Base-by-base conservation (phyloP, 2,888 invertebrate genomes). In the Idaea biselata region DNA sequence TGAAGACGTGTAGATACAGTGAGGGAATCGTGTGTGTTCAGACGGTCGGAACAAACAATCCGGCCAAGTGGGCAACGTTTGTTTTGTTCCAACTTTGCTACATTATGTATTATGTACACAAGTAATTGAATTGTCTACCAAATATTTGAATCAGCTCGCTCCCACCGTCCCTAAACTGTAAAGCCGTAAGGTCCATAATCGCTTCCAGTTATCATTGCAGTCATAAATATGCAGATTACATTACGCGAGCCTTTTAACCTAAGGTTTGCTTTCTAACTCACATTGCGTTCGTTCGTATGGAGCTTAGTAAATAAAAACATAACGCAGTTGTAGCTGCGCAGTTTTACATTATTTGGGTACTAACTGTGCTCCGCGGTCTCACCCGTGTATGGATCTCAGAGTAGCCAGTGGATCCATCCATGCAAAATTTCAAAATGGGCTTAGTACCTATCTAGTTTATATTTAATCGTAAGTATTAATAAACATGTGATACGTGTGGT, bases 61-160 rank as follows among this genome's bases (percentile, higher is more conserved):
- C 64, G 62, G 68, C 72, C 66, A 76, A 79, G 81, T 79, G 81
- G 72, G 75, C 66, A 32, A 70, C 63, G 78, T 70, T 71, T 72
- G 76, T 76, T 76, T 68, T 72, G 63, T 66, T 63, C 69, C 62
- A 74, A 74, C 74, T 77, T 75, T 67, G 70, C 69, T 76, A 76
- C 73, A 79, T 77, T 72, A 80, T 77, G 75, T 78, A 77, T 73
- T 75, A 76, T 74, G 76, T 73, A 71, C 73, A 59, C 66, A 58
- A 63, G 71, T 83, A 82, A 83, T 83, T 82, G 82, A 80, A 82
- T 82, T 78, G 79, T 74, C 77, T 70, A 67, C 71, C 78, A 80
- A 81, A 81, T 81, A 77, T 80, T 78, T 78, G 79, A 64, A 25
- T 59, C 60, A 31, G 25, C 18, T 31, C 33, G 59, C 18, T 61